Base-by-base conservation (phyloP, 64 coral and sea anemone species). In the Acropora yongei region DNA sequence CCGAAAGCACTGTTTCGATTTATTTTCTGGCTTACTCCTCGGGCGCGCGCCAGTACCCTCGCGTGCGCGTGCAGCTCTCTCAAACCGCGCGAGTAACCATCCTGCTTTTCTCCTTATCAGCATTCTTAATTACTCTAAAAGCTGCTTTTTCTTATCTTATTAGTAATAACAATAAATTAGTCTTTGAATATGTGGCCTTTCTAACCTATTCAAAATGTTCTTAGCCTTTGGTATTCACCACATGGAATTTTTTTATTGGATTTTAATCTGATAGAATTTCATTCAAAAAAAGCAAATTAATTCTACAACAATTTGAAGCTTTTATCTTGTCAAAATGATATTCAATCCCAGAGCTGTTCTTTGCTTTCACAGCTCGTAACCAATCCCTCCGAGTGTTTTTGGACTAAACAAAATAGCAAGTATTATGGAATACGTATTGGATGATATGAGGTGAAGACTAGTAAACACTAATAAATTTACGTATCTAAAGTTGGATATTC, bases 131-230 rank as follows among this genome's bases (percentile, higher is more conserved):
- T 30, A 30, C 30, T 30, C 30, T 30, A 30, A 30, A 30, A 30
- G 30, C 30, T 30, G 30, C 30, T 30, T 30, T 30, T 30, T 30
- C 30, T 3, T 43, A 76, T 68, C 14, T 61, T 14, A 66, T 83
- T 69, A 43, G n/a, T 68, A 60, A 84, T 47, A 68, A 43, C 7
- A 84, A 63, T 82, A 82, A 30, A 30, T 55, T 55, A 5, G 10
- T 18, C 80, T 84, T 84, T 49, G 58, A 84, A 67, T 7, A 68
- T 84, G 80, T 68, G 80, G 80, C 80, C 61, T 45, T 46, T 16
- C 44, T 68, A 60, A 84, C 80, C 80, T 46, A 60, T 69, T 57
- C 14, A 84, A 84, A 60, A 42, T 44, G 61, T 19, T 43, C 42
- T 68, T 68, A n/a, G 12, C 12, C 63, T 4, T 16, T 68, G 57